Evolutionary conservation across 2,113 vertebrate genomes (phyloP).

Genomic region (Oophaga pumilio): DNA sequence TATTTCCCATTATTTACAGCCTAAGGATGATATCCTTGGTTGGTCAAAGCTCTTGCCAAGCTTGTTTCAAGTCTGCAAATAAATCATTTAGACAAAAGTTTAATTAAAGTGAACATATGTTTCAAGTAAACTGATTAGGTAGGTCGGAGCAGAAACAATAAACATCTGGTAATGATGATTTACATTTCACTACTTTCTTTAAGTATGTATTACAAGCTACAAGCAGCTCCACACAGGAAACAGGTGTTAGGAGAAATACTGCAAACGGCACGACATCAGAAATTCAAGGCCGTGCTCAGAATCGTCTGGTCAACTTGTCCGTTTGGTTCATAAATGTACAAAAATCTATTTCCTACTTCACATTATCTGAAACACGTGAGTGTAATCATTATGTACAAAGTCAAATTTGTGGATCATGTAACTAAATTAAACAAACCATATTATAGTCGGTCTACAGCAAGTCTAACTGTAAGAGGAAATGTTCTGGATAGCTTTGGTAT

Average conservation of each 20-base stretch:
- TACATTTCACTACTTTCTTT: conserved; percentile 60
- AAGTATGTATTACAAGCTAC: conserved; percentile 37
- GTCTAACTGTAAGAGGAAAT: background rate
- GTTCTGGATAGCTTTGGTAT: background rate
- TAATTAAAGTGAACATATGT: conserved; percentile 71
- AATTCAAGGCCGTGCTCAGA: conserved; percentile 16
- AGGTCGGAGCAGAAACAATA: conserved; percentile 68
- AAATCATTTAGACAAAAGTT: conserved; percentile 70
- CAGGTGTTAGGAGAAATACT: background rate
- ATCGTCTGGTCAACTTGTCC: background rate
- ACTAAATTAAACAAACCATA: background rate
- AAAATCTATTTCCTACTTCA: background rate
- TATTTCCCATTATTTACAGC: conserved; percentile 64
- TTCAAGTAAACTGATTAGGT: conserved; percentile 67
- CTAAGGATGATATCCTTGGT: conserved; percentile 49
- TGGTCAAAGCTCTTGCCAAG: conserved; percentile 34
- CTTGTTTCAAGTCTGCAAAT: conserved; percentile 64
- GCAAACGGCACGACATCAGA: conserved; percentile 18
- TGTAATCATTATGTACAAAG: background rate
- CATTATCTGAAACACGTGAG: background rate
- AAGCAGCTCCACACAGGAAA: conserved; percentile 47
- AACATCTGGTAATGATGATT: conserved; percentile 69
- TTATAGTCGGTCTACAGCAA: background rate
- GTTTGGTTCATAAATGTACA: background rate
- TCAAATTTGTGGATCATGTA: background rate